phyloP scores from a whole-genome alignment of 2,888 invertebrate genomes.

The Selenia dentaria region DNA sequence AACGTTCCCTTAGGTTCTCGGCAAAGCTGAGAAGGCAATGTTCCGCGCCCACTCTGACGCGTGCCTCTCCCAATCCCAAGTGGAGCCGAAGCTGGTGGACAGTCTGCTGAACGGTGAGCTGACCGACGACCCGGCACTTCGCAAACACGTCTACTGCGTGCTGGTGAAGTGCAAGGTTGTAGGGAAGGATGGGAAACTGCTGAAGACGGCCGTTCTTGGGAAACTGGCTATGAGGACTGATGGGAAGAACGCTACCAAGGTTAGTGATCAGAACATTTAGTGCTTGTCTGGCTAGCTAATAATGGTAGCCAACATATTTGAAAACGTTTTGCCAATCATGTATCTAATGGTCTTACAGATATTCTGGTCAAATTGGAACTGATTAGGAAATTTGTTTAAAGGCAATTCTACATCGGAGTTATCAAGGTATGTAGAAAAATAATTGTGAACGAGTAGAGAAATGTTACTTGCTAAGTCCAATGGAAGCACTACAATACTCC shows the following conservation, averaged over 20 bases:
- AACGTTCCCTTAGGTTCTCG: conserved; percentile 56
- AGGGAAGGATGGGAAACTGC: conserved; percentile 73
- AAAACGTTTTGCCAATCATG: too few relatives aligned
- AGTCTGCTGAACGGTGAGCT: conserved; percentile 58
- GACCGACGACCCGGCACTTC: conserved; percentile 50
- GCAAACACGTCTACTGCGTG: conserved; percentile 71
- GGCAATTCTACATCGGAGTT: too few relatives aligned
- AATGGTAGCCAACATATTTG: too few relatives aligned
- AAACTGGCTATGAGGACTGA: conserved; percentile 53
- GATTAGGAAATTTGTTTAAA: too few relatives aligned
- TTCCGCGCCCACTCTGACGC: conserved; percentile 71
- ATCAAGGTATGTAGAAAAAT: too few relatives aligned
- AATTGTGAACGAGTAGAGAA: too few relatives aligned
- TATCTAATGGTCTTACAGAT: too few relatives aligned
- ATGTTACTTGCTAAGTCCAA: too few relatives aligned
- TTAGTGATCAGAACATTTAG: too few relatives aligned
- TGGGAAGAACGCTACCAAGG: conserved; percentile 63
- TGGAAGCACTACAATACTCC: too few relatives aligned
- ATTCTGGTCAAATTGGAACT: too few relatives aligned
- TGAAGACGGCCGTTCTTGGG: conserved; percentile 60
- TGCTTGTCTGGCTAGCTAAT: background rate
- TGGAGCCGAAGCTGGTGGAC: conserved; percentile 46
- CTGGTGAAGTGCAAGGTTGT: conserved; percentile 71
- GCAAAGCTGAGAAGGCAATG: conserved; percentile 73
- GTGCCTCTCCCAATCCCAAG: conserved; percentile 55